Evolutionary conservation across 2,797 vertebrate genomes (phyloP), one percentile per base, ranked within the genome.

Genomic region (Chromobotia macracanthus): DNA sequence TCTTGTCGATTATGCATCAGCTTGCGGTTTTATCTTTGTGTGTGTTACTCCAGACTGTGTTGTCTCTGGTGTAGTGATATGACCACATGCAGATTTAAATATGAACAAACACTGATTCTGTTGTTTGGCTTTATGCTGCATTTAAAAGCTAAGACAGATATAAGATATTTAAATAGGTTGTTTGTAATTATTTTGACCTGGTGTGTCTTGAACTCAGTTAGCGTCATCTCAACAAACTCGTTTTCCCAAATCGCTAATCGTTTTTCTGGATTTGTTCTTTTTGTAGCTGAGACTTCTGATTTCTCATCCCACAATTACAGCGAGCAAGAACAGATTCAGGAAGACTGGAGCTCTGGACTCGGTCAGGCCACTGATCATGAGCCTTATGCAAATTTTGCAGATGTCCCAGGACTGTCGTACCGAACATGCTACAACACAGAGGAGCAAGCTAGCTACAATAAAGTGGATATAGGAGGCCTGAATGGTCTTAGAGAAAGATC

Each of bases 311-410:
- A 90, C 50, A 91, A 89, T 81, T 90, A 89, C 67, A 87, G 41
- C 63, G 89, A 91, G 69, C 89, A 90, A 72, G 91, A 89, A 71
- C 90, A 90, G 81, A 90, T 88, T 80, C 88, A 89, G 35, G 80
- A 89, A 1, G 90, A 89, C 18, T 93, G 92, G 91, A 91, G 89
- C 56, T 58, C 86, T 19, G 79, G 87, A 65, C 87, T 91, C 55
- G 84, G 85, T 71, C 91, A 90, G 58, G 89, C 77, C 13, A 64
- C 86, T 18, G 87, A 89, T 28, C 82, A 85, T 60, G 87, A 80
- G 51, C 86, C 85, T 16, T 87, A 87, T 9, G 80, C 76, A 72
- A 85, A 87, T 19, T 80, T 88, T 0, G 84, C 75, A 48, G 84
- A 89, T 58, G 81, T 85, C 10, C 86, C 87, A 31, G 88, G 89